phyloP scores from a whole-genome alignment of 1,140 invertebrate genomes.

The Vollenhovia emeryi region DNA sequence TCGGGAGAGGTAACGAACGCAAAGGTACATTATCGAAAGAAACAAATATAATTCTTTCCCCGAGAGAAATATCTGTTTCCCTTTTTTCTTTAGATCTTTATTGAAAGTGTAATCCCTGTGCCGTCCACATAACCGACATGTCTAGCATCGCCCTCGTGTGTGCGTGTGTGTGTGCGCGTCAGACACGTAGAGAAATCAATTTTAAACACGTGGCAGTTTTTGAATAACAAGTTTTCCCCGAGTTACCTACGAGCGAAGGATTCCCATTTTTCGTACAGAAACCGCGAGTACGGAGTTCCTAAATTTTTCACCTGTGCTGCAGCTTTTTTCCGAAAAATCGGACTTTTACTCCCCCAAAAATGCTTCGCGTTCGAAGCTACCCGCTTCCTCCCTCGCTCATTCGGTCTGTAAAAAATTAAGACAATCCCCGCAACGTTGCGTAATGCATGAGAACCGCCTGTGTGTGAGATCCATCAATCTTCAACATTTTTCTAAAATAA shows the following conservation, averaged over 20 bases:
- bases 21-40: background rate
- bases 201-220: slow-evolving; percentile 18
- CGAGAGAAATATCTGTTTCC: background rate
- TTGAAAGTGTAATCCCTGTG: background rate
- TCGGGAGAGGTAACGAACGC: background rate
- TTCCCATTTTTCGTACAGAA: slow-evolving; percentile 16
- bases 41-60: background rate
- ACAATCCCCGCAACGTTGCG: background rate
- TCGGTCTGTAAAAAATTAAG: background rate
- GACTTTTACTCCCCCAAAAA: background rate
- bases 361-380: background rate
- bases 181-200: background rate
- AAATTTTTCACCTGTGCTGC: background rate
- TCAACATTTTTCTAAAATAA: background rate
- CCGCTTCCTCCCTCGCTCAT: too few species aligned
- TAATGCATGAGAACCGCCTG: background rate
- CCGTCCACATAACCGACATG: background rate
- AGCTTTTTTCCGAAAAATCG: background rate
- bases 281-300: too few species aligned
- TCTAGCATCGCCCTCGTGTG: background rate
- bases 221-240: slow-evolving; percentile 11
- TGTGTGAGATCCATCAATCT: too few species aligned
- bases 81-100: background rate
- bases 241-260: background rate
- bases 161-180: too few species aligned